phyloP scores from a whole-genome alignment of 1,140 invertebrate species.

The Aphelinus certus region DNA sequence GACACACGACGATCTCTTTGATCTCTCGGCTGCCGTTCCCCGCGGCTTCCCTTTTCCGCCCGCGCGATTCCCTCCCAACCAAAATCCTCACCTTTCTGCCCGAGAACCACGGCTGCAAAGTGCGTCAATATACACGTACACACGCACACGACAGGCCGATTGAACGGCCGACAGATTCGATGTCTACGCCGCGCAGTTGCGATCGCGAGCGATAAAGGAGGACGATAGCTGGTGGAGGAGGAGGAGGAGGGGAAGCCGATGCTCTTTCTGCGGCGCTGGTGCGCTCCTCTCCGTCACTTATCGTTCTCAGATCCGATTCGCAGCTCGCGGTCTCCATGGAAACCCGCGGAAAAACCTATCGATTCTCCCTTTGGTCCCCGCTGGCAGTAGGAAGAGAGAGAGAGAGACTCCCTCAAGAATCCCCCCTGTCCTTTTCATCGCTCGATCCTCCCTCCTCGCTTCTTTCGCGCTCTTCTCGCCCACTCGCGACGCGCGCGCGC shows the following conservation, averaged over 20 bases:
- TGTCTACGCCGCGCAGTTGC: neutral
- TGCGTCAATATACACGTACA: too few species aligned
- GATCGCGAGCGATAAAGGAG: too few species aligned
- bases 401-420: constrained; percentile 63
- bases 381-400: constrained; percentile 9
- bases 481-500: neutral
- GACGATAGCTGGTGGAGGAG: neutral
- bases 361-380: constrained; percentile 64
- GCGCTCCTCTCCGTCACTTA: constrained; percentile 50
- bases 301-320: constrained; percentile 51
- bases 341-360: constrained; percentile 66
- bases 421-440: constrained; percentile 33
- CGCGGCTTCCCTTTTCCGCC: too few species aligned
- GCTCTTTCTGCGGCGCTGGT: constrained; percentile 41
- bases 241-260: constrained; percentile 16
- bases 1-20: too few species aligned
- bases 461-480: constrained; percentile 10
- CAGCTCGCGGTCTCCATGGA: constrained; percentile 64
- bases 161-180: too few species aligned
- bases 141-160: too few species aligned
- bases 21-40: too few species aligned
- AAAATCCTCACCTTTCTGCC: too few species aligned
- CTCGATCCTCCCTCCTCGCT: constrained; percentile 19
- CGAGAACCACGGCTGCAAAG: too few species aligned
- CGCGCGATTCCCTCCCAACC: too few species aligned